Evolutionary conservation across 2,888 invertebrate genomes (phyloP), one percentile per base, ranked within the genome.

Genomic region (Phengaris arion): DNA sequence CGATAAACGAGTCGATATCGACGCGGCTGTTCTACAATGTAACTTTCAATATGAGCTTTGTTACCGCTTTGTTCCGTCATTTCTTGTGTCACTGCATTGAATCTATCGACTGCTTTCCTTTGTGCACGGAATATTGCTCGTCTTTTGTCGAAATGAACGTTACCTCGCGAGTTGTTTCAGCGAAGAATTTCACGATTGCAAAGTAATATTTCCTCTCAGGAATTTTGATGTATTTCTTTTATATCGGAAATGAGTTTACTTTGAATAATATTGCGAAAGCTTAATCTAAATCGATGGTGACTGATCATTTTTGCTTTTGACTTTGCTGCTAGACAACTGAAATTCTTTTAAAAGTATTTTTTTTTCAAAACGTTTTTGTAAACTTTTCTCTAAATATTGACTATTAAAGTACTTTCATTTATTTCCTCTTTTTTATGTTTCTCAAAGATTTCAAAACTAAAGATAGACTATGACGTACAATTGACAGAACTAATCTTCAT

Each of bases 81-180:
- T 92, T 92, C 92, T 92, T 92, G 89, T 92, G 93, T 93, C 93
- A 93, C 92, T 92, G 92, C 93, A 92, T 92, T 92, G 92, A 93
- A 93, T 93, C 93, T 93, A 93, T 93, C 92, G 92, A 89, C 87
- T 87, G 90, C 88, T 89, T 87, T 89, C 92, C 93, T 93, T 93
- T 93, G 93, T 93, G 91, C 90, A 86, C 89, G 87, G 92, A 90
- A 92, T 93, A 93, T 92, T 92, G 93, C 92, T 92, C 89, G 89
- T 92, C 92, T 90, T 91, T 93, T 92, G 90, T 91, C 90, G 90
- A 89, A 92, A 91, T 91, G 92, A 92, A 92, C 90, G 91, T 90
- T 89, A 90, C 92, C 92, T 90, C 89, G 87, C 90, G 91, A 91
- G 91, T 92, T 93, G 93, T 93, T 93, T 92, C 92, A 90, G 86